Evolutionary conservation across 2,113 vertebrate species (phyloP), one percentile per base, ranked within the genome.

Genomic region (Brachyhypopomus gauderio): DNA sequence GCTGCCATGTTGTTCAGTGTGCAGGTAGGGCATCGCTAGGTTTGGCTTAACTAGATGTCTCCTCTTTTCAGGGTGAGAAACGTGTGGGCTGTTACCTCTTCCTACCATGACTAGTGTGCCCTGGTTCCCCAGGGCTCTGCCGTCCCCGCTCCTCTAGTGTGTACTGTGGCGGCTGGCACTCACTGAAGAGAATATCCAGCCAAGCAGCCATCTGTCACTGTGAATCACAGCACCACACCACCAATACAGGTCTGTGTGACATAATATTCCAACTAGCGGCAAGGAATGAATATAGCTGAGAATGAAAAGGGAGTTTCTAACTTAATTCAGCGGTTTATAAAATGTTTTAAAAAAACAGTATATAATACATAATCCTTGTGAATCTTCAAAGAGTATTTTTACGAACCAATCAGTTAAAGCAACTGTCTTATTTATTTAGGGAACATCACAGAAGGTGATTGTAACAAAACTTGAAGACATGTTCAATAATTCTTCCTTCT

Each of bases 161-260:
- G 62, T 69, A 70, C 79, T 38, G 55, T 52, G 70, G 71, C 58
- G 69, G 62, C 70, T 82, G 79, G 78, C 62, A 72, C 78, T 81
- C 67, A 48, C 20, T 63, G 81, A 81, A 77, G 71, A 78, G 81
- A 11, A 70, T 71, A 76, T 86, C 85, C 85, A 79, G 69, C 85
- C 64, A 84, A 79, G 85, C 75, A 70, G 78, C 85, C 85, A 86
- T 86, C 85, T 84, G 85, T 84, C 67, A 81, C 48, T 67, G 76
- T 17, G 48, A 55, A 81, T 81, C 74, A 78, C 78, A 83, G 78
- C 62, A 52, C 64, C 75, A 79, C 62, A 60, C 48, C 59, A 77
- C 62, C 77, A 77, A 78, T 23, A 79, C 64, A 66, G 72, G 59
- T 62, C 72, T 82, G 38, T 41, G 56, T 55, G 41, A 59, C 70